phyloP scores from a whole-genome alignment of 2,113 vertebrate genomes.

The Grus americana region DNA sequence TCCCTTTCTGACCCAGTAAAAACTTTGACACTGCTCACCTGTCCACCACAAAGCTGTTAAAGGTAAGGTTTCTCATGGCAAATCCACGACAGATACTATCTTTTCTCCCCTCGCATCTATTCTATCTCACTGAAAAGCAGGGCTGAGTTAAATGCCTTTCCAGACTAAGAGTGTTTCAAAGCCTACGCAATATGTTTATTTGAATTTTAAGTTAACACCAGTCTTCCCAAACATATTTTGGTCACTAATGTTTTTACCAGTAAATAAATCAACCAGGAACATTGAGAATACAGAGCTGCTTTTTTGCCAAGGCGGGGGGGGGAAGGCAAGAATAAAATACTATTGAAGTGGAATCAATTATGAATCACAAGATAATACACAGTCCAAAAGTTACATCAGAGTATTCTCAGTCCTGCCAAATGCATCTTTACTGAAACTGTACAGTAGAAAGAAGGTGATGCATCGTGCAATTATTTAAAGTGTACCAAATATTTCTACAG shows the following conservation, averaged over 20 bases:
- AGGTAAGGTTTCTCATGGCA: neutral
- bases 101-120: neutral
- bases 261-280: neutral
- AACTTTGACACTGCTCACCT: neutral
- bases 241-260: neutral
- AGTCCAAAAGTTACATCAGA: conserved; percentile 38
- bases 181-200: neutral
- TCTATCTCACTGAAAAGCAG: neutral
- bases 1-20: neutral
- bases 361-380: neutral
- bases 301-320: neutral
- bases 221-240: neutral
- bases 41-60: neutral
- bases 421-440: neutral
- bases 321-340: neutral
- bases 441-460: neutral
- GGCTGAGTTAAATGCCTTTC: neutral
- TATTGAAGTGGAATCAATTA: neutral
- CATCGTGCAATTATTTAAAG: neutral
- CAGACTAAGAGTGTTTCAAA: neutral
- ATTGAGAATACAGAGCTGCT: neutral
- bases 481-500: neutral
- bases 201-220: neutral
- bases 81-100: neutral
- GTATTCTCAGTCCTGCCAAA: conserved; percentile 16